phyloP scores from a whole-genome alignment of 2,113 vertebrate species.

The Saguinus imperator region DNA sequence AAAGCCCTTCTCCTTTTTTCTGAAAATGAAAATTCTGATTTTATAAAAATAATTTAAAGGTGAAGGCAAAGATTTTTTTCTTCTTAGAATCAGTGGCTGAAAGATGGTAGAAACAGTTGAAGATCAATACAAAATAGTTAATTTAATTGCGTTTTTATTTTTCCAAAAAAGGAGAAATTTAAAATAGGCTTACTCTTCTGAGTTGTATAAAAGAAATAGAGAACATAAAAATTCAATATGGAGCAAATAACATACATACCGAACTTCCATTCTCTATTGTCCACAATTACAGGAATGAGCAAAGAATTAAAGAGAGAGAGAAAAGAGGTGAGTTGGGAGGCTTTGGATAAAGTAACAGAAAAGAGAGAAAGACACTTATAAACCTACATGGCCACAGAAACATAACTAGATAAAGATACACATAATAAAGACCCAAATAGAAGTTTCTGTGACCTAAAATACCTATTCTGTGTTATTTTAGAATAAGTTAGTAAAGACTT shows the following conservation, averaged over 20 bases:
- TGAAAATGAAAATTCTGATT: conserved; percentile 4
- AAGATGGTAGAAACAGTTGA: conserved; percentile 1
- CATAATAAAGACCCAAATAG: not conserved
- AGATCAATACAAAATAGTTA: not conserved
- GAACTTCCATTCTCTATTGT: not conserved
- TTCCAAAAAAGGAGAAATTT: not conserved
- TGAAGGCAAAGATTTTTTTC: not conserved
- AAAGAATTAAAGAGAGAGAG: not conserved
- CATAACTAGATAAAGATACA: not conserved
- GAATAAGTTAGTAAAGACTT: conserved; percentile 9
- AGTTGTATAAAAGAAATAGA: not conserved
- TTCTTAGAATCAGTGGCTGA: conserved; percentile 32
- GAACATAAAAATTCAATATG: conserved; percentile 11
- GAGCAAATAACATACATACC: not conserved
- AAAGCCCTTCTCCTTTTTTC: not conserved
- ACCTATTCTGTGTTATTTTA: conserved; percentile 15
- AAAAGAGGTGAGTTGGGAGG: not conserved
- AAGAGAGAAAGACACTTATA: not conserved
- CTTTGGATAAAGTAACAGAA: not conserved
- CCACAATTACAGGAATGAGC: not conserved
- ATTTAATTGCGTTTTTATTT: conserved; percentile 32
- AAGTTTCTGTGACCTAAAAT: not conserved
- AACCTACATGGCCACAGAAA: not conserved
- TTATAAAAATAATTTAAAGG: conserved; percentile 37
- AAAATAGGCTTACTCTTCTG: not conserved